Evolutionary conservation across 2,888 invertebrate species (phyloP).

Genomic region (Hanleya hanleyi): DNA sequence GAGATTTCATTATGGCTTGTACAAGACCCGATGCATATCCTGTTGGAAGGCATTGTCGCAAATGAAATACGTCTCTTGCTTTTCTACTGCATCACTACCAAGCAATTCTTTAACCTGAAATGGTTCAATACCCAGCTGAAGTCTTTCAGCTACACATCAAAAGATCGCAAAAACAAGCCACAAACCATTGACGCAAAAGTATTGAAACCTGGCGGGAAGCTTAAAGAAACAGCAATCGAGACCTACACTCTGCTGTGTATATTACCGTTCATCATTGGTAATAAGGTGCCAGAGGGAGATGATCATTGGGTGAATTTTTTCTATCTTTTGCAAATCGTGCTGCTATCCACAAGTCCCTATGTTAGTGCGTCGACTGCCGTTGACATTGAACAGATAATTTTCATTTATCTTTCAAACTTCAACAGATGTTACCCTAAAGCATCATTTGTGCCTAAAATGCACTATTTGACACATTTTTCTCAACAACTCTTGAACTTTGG

Average conservation of each 20-base stretch:
- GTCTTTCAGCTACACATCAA: background rate
- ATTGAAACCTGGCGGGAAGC: background rate
- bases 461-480: no score
- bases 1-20: conserved; percentile 11
- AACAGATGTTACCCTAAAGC: conserved; percentile 25
- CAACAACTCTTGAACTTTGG: conserved; percentile 36
- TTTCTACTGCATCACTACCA: background rate
- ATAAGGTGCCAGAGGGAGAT: conserved; percentile 16
- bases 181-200: background rate
- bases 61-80: background rate
- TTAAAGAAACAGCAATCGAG: background rate
- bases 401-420: conserved; percentile 4
- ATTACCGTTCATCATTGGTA: conserved; percentile 20
- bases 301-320: conserved; percentile 25
- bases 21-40: no score
- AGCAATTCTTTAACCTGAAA: background rate
- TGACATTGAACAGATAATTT: conserved; percentile 1
- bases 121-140: background rate
- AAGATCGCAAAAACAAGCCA: background rate
- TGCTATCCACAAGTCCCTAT: conserved; percentile 10
- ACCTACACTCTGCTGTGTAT: background rate
- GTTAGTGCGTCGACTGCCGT: conserved; percentile 4
- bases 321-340: conserved; percentile 18
- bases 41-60: conserved; percentile 10
- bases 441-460: conserved; percentile 33